Conservation (phyloP, 2,888 invertebrate species). For the Dioctria rufipes region DNA sequence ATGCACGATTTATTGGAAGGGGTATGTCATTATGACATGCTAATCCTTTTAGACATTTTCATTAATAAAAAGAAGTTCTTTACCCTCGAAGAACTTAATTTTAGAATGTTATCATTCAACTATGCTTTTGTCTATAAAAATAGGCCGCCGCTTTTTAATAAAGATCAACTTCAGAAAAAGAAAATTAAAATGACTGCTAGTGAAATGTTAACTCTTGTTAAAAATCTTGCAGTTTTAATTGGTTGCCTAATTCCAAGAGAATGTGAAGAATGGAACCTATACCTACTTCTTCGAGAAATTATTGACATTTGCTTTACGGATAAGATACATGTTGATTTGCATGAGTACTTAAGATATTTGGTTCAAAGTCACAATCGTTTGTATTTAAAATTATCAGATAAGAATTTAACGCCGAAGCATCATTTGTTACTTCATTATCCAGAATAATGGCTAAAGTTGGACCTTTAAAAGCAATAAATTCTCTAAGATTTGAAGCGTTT, state of each 20-base stretch:
- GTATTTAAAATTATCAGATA: slow-evolving; percentile 26
- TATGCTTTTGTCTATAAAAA: too few species aligned
- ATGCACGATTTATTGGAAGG: slow-evolving; percentile 55
- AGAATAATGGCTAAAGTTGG: slow-evolving; percentile 39
- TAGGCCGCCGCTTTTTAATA: neutral
- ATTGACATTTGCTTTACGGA: slow-evolving; percentile 33
- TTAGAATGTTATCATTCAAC: slow-evolving; percentile 37
- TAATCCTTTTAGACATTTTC: slow-evolving; percentile 23
- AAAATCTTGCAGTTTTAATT: slow-evolving; percentile 35
- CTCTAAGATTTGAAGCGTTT: slow-evolving; percentile 32
- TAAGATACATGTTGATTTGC: slow-evolving; percentile 41
- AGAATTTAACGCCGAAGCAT: slow-evolving; percentile 17
- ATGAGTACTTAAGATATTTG: slow-evolving; percentile 40
- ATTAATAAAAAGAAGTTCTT: slow-evolving; percentile 6
- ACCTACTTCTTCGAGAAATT: slow-evolving; percentile 47
- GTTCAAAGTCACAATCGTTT: slow-evolving; percentile 38
- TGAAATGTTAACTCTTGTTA: slow-evolving; percentile 43
- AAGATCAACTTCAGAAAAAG: slow-evolving; percentile 4
- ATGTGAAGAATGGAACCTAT: slow-evolving; percentile 34
- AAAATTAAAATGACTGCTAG: slow-evolving; percentile 46
- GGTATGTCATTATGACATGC: slow-evolving; percentile 46
- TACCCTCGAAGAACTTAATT: slow-evolving; percentile 44
- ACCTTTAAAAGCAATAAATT: slow-evolving; percentile 28
- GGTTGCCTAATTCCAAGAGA: slow-evolving; percentile 24
- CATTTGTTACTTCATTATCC: slow-evolving; percentile 41